phyloP scores from a whole-genome alignment of 1,140 invertebrate species.

The Bursaphelenchus mucronatus region DNA sequence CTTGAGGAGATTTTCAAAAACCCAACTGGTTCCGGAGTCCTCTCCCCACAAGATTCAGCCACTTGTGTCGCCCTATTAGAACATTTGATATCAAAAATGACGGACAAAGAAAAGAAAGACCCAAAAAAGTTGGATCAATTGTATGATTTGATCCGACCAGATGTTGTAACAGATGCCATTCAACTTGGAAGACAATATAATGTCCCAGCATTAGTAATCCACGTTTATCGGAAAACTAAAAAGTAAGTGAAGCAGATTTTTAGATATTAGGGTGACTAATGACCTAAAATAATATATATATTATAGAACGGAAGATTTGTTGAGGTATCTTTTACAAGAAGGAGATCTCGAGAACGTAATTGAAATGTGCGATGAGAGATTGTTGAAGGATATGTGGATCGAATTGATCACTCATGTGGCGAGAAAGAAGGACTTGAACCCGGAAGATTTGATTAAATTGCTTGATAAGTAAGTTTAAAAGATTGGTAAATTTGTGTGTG shows the following conservation, averaged over 20 bases:
- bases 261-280: slow-evolving; percentile 13
- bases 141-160: slow-evolving; percentile 20
- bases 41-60: slow-evolving; percentile 17
- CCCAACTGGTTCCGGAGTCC: slow-evolving; percentile 8
- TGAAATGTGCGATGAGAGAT: slow-evolving; percentile 44
- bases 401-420: slow-evolving; percentile 47
- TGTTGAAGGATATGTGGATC: slow-evolving; percentile 53
- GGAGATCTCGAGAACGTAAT: slow-evolving; percentile 50
- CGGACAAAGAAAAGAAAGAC: slow-evolving; percentile 17
- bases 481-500: background rate
- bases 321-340: slow-evolving; percentile 47
- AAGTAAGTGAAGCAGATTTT: background rate
- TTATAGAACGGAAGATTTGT: slow-evolving; percentile 36
- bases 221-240: slow-evolving; percentile 16
- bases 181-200: slow-evolving; percentile 36
- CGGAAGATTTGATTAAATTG: slow-evolving; percentile 28
- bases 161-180: slow-evolving; percentile 36
- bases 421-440: slow-evolving; percentile 28
- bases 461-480: slow-evolving; percentile 36
- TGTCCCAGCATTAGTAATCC: slow-evolving; percentile 39
- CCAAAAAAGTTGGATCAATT: slow-evolving; percentile 4
- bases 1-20: slow-evolving; percentile 29
- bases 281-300: slow-evolving; percentile 15
- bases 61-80: slow-evolving; percentile 29
- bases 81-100: slow-evolving; percentile 20